Evolutionary conservation across 2,113 vertebrate genomes (phyloP), one percentile per base, ranked within the genome.

Genomic region (Nesogale talazaci): DNA sequence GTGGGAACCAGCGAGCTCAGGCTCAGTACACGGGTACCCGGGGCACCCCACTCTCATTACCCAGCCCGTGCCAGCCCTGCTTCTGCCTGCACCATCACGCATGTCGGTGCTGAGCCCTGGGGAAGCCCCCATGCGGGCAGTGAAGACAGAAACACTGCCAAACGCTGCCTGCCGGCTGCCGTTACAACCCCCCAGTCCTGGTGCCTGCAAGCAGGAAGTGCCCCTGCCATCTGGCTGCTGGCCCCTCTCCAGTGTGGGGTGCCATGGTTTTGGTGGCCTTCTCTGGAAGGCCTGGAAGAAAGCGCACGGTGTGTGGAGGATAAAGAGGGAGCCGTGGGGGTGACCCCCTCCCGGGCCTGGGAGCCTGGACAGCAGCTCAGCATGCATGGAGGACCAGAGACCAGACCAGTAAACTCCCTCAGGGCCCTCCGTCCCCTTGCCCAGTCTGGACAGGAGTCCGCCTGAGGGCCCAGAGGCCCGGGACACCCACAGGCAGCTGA

Each of bases 31-130:
- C 93, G 84, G 42, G 74, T 20, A 61, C 83, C 77, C 91, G 17
- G 10, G 1, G 59, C 82, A 29, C 88, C 86, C 86, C 4, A 3
- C 61, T 91, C 87, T 3, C 78, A 56, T 34, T 0, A 70, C 80
- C 88, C 69, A 67, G 52, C n/a, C 92, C 88, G 77, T n/a, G 56
- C 19, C 94, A 75, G 94, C 84, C 59, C 46, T 93, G 94, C 94
- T 89, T 95, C 93, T 96, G 95, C 90, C 92, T 72, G 8, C 70
- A 61, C 83, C 38, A 76, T 69, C 27, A 94, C 95, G 97, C 96
- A 36, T 83, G 29, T 75, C 93, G 94, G 46, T 1, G 4, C 94
- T 52, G 3, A 5, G 94, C 86, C 36, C 2, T 0, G 93, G 56
- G 1, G 85, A 96, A n/a, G 14, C 59, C 46, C 5, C 46, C 46